Conservation (phyloP, 2,113 vertebrate species). For the Alces alces region DNA sequence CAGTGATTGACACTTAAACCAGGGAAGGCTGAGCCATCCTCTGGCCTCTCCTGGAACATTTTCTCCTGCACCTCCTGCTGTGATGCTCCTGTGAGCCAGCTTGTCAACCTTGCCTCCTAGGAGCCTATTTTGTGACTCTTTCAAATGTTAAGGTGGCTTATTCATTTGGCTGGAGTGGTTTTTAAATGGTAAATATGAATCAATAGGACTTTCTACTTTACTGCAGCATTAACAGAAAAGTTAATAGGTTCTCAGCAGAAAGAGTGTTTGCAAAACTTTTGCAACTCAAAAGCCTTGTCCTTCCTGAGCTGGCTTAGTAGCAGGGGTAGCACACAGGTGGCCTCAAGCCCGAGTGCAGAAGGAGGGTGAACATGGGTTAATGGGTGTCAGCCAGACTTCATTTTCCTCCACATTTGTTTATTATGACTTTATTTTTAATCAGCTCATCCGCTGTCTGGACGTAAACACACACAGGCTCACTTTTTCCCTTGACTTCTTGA, state of each 20-base stretch:
- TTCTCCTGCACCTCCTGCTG: neutral
- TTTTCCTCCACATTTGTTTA: neutral
- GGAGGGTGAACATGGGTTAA: too few species aligned
- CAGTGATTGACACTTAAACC: neutral
- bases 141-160: neutral
- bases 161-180: neutral
- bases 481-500: too few species aligned
- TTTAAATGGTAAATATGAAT: neutral
- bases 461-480: neutral
- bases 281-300: neutral
- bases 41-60: neutral
- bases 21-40: neutral
- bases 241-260: neutral
- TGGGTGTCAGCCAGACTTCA: neutral
- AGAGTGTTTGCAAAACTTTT: neutral
- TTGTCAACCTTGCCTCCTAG: neutral
- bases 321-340: too few species aligned
- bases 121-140: neutral
- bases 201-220: neutral
- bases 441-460: neutral
- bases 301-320: neutral
- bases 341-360: neutral
- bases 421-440: neutral
- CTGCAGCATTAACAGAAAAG: neutral
- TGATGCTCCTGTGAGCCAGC: fast-evolving